Conservation (phyloP, 2,113 vertebrate genomes). For the Corythoichthys intestinalis region DNA sequence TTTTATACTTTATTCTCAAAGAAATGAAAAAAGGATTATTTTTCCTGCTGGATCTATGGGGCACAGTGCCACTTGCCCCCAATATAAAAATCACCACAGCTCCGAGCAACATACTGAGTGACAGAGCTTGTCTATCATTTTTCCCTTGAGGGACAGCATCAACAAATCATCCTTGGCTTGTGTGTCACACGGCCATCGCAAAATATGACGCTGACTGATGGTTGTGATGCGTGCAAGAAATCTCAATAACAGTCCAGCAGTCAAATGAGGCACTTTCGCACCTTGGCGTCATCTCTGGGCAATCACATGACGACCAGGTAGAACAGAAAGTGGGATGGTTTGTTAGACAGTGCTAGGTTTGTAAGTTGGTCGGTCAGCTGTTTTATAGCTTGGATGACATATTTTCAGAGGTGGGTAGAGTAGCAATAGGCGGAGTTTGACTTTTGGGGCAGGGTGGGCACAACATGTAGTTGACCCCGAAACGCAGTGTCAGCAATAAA, state of each 20-base stretch:
- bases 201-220: not conserved
- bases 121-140: not conserved
- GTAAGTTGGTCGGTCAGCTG: not conserved
- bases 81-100: not conserved
- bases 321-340: not conserved
- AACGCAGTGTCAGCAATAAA: too few species aligned
- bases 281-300: too few species aligned
- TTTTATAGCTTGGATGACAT: too few species aligned
- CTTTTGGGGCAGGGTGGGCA: too few species aligned
- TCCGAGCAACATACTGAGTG: not conserved
- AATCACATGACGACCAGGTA: not conserved
- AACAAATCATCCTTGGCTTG: not conserved
- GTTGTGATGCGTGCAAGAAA: not conserved
- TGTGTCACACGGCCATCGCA: not conserved
- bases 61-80: not conserved
- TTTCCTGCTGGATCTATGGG: not conserved
- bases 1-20: constrained; percentile 9
- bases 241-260: not conserved
- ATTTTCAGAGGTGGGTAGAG: too few species aligned
- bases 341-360: not conserved
- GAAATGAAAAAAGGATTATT: too few species aligned
- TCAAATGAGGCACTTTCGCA: not conserved
- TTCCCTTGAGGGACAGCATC: not conserved
- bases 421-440: too few species aligned
- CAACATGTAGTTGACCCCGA: too few species aligned